Evolutionary conservation across 2,888 invertebrate genomes (phyloP).

Genomic region (Drosophila borealis): DNA sequence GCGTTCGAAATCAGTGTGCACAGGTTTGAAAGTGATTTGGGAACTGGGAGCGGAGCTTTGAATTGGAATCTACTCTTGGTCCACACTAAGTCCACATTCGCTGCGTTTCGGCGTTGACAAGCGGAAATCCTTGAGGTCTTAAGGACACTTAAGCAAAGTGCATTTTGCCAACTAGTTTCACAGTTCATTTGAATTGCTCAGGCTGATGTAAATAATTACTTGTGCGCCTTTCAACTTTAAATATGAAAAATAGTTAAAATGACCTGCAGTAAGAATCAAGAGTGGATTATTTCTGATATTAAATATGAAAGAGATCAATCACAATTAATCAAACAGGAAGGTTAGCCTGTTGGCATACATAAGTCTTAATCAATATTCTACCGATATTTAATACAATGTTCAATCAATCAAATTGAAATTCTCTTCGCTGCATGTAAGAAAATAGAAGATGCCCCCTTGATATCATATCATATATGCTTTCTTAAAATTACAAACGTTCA

Average conservation of each 20-base stretch:
- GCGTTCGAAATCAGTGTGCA: constrained; percentile 60
- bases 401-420: no score
- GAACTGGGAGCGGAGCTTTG: constrained; percentile 24
- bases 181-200: constrained; percentile 10
- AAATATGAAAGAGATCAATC: no score
- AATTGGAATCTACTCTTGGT: constrained; percentile 22
- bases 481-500: no score
- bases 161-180: constrained; percentile 24
- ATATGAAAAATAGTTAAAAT: not conserved
- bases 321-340: no score
- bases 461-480: no score
- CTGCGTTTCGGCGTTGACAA: constrained; percentile 58
- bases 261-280: no score
- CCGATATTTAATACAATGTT: no score
- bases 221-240: not conserved
- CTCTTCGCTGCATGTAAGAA: no score
- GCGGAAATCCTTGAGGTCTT: constrained; percentile 59
- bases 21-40: constrained; percentile 74
- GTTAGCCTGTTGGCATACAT: no score
- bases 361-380: no score
- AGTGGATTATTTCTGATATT: no score
- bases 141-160: constrained; percentile 58
- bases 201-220: constrained; percentile 6
- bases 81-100: constrained; percentile 42
- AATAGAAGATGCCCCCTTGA: no score